Base-by-base conservation (phyloP, 1,140 invertebrate species). In the Lasaia peninsularis region DNA sequence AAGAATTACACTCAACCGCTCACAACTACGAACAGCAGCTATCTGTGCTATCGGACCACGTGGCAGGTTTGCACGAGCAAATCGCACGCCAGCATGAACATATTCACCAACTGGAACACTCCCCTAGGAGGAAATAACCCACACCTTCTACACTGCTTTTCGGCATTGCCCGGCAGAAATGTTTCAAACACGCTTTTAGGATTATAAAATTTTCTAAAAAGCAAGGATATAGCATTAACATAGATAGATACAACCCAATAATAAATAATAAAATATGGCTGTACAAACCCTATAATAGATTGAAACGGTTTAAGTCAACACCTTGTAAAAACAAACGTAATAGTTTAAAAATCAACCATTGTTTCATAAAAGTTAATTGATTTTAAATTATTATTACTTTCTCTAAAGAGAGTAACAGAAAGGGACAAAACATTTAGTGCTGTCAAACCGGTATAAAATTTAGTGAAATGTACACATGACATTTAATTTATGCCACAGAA, bases 11-110 rank as follows among this genome's bases (percentile, higher is more conserved):
- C 33, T 89, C 94, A 1, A 96, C 94, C 2, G 93, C 93, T 18
- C 89, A 92, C 60, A 97, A 96, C 87, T 98, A 98, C 78, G 96
- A 97, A 85, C 91, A 93, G 53, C 97, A 98, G 83, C 91, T 98
- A 44, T 95, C 93, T 64, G 95, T 96, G 35, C 94, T 98, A 91
- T 97, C 95, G 56, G 97, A 98, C 83, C 96, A 98, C 91, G 91
- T 98, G 65, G 97, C 96, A 14, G 94, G 94, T 59, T 94, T 98
- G 89, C 98, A 97, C 85, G 96, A 98, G 66, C 96, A 96, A 86
- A 91, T 98, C 20, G 92, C 95, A 32, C 79, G 89, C 53, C 94
- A 96, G 79, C 94, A 94, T 67, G 95, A 97, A 84, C 92, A 95
- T 76, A 93, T 95, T 6, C 63, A 78, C 16, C 67, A 64, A 1